Evolutionary conservation across 1,140 invertebrate genomes (phyloP), one percentile per base, ranked within the genome.

Genomic region (Zeugodacus cucurbitae): DNA sequence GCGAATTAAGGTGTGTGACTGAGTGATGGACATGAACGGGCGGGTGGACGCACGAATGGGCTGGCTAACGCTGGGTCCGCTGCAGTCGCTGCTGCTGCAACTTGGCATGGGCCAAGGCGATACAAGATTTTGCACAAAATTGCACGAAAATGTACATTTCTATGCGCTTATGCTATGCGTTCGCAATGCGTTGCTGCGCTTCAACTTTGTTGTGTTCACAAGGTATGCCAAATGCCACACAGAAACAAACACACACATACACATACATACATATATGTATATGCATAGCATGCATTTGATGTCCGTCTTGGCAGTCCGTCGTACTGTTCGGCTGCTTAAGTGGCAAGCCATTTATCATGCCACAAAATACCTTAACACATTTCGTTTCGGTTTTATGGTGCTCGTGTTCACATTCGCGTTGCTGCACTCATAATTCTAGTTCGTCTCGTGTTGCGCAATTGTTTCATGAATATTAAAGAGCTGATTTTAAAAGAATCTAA

Each of bases 1-100:
- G 74, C 74, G 34, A 82, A 82, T 48, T 82, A 82, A 82, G 74
- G 74, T 82, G 74, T 82, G 74, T 82, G 74, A 48, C 74, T 82
- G 74, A 48, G 14, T 22, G 74, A 48, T 34, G n/a, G 41, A 82
- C 37, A 41, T 34, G 20, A 41, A 74, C 32, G 70, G 70, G n/a
- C 70, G 41, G 58, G 22, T 20, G 58, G 64, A 70, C 64, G 32
- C 22, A 32, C 26, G 64, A 54, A 34, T 29, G 64, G 64, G 14
- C 20, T 22, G n/a, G n/a, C 14, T 11, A 48, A 48, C 41, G 41
- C 37, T 48, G 74, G 41, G 48, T 54, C 74, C 37, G 41, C n/a
- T n/a, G n/a, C n/a, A 48, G 74, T 29, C n/a, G 26, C 20, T 82
- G 41, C 37, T 10, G 26, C 20, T 82, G 41, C 37, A 48, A 11